These are phyloP conservation scores for Sminthurinus aureus DNA, from an alignment of 2,888 invertebrate genomes.

Conservation along the genomic window DNA sequence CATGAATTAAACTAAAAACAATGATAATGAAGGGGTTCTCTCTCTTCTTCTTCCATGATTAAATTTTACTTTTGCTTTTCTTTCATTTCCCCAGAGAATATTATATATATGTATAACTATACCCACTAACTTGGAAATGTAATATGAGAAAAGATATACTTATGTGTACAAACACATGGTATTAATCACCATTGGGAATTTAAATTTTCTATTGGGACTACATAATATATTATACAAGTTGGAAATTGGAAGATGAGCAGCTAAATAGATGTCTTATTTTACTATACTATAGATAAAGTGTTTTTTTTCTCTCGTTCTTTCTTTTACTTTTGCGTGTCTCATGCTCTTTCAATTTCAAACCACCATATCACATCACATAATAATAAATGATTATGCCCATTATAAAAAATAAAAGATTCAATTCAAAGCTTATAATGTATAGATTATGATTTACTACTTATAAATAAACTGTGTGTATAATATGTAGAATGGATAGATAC, in stretches of 20 bases:
- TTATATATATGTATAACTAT: too few relatives aligned
- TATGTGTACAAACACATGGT: too few relatives aligned
- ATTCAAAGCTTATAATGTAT: not conserved
- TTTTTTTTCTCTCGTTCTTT: too few relatives aligned
- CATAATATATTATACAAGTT: too few relatives aligned
- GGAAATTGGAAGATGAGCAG: not conserved
- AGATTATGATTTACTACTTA: too few relatives aligned
- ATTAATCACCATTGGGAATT: slow-evolving; percentile 2
- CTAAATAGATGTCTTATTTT: too few relatives aligned
- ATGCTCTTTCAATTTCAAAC: not conserved
- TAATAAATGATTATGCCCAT: not conserved
- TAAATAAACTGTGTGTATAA: too few relatives aligned
- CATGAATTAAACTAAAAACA: not conserved
- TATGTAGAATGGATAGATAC: too few relatives aligned
- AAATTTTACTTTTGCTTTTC: slow-evolving; percentile 12
- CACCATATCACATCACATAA: not conserved
- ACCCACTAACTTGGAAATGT: too few relatives aligned
- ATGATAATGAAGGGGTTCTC: slow-evolving; percentile 38
- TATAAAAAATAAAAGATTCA: not conserved
- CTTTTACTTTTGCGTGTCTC: not conserved
- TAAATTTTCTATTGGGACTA: not conserved
- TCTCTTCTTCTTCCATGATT: not conserved
- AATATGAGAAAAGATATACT: too few relatives aligned
- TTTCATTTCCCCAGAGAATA: not conserved
- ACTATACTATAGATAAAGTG: too few relatives aligned